Evolutionary conservation across 1,140 invertebrate genomes (phyloP).

Genomic region (Drosophila kurseongensis): DNA sequence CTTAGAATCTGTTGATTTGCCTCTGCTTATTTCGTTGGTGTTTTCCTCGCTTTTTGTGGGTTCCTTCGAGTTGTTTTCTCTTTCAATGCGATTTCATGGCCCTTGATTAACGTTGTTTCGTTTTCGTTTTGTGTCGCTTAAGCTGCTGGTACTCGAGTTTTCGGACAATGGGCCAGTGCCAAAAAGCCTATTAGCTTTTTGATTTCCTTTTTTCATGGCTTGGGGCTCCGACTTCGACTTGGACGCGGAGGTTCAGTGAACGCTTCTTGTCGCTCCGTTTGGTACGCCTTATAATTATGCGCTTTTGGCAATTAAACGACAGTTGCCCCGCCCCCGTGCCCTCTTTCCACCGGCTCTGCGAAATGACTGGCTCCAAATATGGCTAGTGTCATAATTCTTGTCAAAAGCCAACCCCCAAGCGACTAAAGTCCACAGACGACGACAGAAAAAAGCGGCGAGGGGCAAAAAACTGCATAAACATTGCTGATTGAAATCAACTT

Average conservation of each 20-base stretch:
- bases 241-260: conserved; percentile 53
- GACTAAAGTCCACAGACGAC: conserved; percentile 48
- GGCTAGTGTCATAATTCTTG: conserved; percentile 83
- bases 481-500: conserved; percentile 84
- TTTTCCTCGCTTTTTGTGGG: conserved; percentile 5
- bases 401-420: conserved; percentile 78
- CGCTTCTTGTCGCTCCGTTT: conserved; percentile 33
- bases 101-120: conserved; percentile 67
- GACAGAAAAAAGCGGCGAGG: conserved; percentile 14
- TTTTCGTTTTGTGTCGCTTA: conserved; percentile 31
- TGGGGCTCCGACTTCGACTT: conserved; percentile 1
- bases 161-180: conserved; percentile 51
- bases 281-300: conserved; percentile 64
- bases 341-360: not conserved
- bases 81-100: conserved; percentile 74
- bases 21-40: conserved; percentile 33
- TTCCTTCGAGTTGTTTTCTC: conserved; percentile 60
- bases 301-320: conserved; percentile 79
- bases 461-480: conserved; percentile 80
- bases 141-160: conserved; percentile 43
- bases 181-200: conserved; percentile 54
- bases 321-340: conserved; percentile 22
- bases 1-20: conserved; percentile 74
- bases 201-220: conserved; percentile 24
- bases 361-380: conserved; percentile 64